Base-by-base conservation (phyloP, 30 jellyfish, hydroid and myxozoan genomes). In the Phacellophora camtschatica region DNA sequence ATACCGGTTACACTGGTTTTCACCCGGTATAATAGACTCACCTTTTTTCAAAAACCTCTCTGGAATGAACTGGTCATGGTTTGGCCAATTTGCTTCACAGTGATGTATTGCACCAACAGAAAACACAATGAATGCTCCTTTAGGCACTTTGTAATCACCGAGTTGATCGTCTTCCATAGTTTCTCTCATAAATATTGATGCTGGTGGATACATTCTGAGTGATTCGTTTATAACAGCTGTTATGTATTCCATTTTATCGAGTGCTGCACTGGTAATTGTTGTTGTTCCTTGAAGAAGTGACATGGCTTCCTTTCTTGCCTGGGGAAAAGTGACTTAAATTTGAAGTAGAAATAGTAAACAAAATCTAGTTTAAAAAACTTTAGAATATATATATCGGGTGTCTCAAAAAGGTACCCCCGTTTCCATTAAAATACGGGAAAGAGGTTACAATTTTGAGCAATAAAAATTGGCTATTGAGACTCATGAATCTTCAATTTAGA, bases 221-320 rank as follows among this genome's bases (percentile, higher is more conserved):
- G 95, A 84, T 41, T 84, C 95, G 32, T 84, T 84, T 8, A 84
- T 71, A 25, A 72, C 86, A 15, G 87, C 85, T 5, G 83, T 31
- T 3, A 72, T 59, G 55, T 84, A 84, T n/a, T 31, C 66, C 65
- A 84, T 25, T 7, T 48, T 34, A 23, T 59, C 95, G 20, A 84
- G 20, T 3, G 32, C 35, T 15, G 9, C 56, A 15, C 36, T n/a
- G 10, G 68, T 66, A n/a, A 71, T 31, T 1, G 76, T 13, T 24
- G 35, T 35, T 55, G 79, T 51, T 41, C 25, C 77, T 27, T 76
- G 83, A 23, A 70, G 19, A 10, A 71, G 63, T 10, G 62, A 46
- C 22, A 13, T 3, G 70, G 77, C 86, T 50, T 84, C 95, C 19
- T 58, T 22, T 18, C 83, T 32, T 19, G 83, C 95, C 84, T 72